Percentiles rank a stretch among this genome's conserved stretches.
phyloP scores from a whole-genome alignment of 1,140 invertebrate species.

The Conopomorpha cramerella region DNA sequence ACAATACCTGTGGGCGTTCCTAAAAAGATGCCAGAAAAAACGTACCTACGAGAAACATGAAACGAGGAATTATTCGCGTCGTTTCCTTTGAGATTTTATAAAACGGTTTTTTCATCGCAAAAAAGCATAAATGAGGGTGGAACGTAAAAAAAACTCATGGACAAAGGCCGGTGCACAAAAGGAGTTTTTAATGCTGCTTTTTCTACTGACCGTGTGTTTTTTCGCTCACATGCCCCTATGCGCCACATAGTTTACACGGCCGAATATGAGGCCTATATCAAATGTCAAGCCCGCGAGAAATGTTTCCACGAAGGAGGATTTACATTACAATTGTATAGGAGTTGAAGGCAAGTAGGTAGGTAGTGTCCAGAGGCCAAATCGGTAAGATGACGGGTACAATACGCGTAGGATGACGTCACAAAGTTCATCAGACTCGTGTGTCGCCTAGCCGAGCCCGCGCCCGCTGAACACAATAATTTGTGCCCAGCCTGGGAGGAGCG shows the following conservation, averaged over 20 bases:
- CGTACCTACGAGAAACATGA: slow-evolving; percentile 52
- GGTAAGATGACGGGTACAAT: too few relatives aligned
- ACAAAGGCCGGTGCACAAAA: slow-evolving; percentile 42
- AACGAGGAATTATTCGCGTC: slow-evolving; percentile 59
- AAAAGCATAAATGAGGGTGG: slow-evolving; percentile 50
- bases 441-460: slow-evolving; percentile 10
- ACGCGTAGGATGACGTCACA: too few relatives aligned
- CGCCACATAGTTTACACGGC: too few relatives aligned
- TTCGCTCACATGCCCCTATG: slow-evolving; percentile 8
- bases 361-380: too few relatives aligned
- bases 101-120: slow-evolving; percentile 52
- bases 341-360: too few relatives aligned
- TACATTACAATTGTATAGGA: too few relatives aligned
- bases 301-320: too few relatives aligned
- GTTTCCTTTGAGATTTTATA: slow-evolving; percentile 55
- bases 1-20: slow-evolving; percentile 44
- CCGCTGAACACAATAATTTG: slow-evolving; percentile 39
- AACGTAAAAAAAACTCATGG: slow-evolving; percentile 38
- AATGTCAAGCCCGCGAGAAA: too few relatives aligned
- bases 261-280: too few relatives aligned
- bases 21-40: slow-evolving; percentile 30
- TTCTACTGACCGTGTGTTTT: slow-evolving; percentile 33
- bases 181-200: slow-evolving; percentile 35
- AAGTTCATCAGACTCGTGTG: slow-evolving; percentile 9
- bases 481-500: slow-evolving; percentile 28